Evolutionary conservation across 2,113 vertebrate species (phyloP).

Genomic region (Dermatemys mawii): DNA sequence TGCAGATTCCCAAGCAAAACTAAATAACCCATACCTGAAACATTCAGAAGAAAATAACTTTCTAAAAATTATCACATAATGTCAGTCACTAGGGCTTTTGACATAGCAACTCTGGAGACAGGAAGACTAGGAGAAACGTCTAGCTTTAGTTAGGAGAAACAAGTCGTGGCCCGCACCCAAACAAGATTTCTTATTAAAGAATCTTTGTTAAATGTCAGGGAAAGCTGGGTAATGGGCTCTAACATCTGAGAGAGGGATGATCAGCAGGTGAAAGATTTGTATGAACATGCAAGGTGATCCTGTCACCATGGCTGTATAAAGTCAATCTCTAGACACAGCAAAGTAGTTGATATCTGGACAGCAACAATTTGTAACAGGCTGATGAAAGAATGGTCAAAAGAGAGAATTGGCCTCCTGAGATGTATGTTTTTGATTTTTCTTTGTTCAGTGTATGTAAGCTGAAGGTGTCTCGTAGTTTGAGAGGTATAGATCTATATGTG

Average conservation of each 20-base stretch:
- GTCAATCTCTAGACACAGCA: background rate
- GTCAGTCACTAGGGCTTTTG: background rate
- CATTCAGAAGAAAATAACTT: background rate
- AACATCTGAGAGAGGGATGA: background rate
- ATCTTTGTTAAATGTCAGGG: background rate
- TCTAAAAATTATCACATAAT: background rate
- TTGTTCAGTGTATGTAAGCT: background rate
- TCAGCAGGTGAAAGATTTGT: background rate
- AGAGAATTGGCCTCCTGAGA: background rate
- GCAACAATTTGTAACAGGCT: background rate
- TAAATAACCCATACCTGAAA: background rate
- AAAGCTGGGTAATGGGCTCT: background rate
- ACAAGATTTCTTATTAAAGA: background rate
- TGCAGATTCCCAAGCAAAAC: background rate
- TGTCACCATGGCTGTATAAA: background rate
- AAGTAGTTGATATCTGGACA: fast-evolving
- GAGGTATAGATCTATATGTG: background rate
- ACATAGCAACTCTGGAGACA: background rate
- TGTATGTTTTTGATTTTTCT: background rate
- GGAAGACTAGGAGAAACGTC: background rate
- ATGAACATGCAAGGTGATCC: background rate
- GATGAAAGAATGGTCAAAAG: background rate
- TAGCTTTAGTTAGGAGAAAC: background rate
- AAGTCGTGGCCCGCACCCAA: background rate
- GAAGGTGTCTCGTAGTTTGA: background rate